Conservation (phyloP, 2,888 invertebrate genomes). For the Marasmarcha lunaedactyla region DNA sequence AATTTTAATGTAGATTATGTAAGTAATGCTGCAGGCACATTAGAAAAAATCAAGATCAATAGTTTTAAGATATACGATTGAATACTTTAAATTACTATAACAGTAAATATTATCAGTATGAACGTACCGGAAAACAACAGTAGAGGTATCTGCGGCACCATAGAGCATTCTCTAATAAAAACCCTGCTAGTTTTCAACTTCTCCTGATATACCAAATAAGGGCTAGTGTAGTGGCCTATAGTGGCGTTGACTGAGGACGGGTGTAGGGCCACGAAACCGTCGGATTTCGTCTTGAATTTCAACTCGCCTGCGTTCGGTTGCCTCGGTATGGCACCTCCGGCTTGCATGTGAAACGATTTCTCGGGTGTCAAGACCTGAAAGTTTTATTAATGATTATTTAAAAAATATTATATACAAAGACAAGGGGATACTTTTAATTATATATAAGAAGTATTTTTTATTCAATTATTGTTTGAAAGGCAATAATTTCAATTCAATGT, state of each 20-base stretch:
- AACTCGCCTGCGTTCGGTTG: slow-evolving; percentile 78
- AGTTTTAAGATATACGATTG: too few relatives aligned
- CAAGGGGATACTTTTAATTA: neutral
- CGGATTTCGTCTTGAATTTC: slow-evolving; percentile 79
- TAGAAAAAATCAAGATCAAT: too few relatives aligned
- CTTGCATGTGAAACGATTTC: slow-evolving; percentile 79
- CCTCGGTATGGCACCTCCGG: slow-evolving; percentile 80
- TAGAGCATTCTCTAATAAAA: slow-evolving; percentile 83
- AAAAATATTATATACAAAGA: too few relatives aligned
- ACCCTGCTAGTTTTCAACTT: slow-evolving; percentile 85
- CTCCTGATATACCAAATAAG: slow-evolving; percentile 85
- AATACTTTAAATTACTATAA: too few relatives aligned
- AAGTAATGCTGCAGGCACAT: too few relatives aligned
- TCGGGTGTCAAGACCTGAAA: slow-evolving; percentile 77
- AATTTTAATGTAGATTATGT: too few relatives aligned
- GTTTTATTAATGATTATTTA: neutral
- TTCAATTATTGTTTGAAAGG: neutral
- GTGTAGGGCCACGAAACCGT: slow-evolving; percentile 80
- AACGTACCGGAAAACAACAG: slow-evolving; percentile 74
- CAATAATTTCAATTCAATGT: neutral
- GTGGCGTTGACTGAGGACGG: slow-evolving; percentile 82
- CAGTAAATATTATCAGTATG: too few relatives aligned
- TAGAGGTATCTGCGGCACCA: slow-evolving; percentile 81
- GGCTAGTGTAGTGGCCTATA: slow-evolving; percentile 75
- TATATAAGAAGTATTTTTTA: neutral